A percentile compares a stretch with the other conserved stretches of the same genome.
Evolutionary conservation across 2,113 vertebrate species (phyloP).

Genomic region (Anarrhichthys ocellatus): DNA sequence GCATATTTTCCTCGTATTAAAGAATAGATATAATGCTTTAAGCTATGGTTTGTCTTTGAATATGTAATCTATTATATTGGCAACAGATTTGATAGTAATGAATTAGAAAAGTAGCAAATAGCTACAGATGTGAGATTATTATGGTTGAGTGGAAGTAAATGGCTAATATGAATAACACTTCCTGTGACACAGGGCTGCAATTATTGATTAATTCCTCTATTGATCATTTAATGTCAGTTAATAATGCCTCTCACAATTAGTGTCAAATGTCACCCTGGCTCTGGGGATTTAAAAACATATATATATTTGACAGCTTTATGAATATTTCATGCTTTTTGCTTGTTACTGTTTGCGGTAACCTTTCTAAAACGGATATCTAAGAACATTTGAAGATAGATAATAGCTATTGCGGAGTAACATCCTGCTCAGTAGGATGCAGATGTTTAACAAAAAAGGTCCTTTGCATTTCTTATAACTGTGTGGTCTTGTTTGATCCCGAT

Average conservation of each 20-base stretch:
- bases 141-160: background rate
- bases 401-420: background rate
- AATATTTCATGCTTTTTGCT: background rate
- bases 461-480: slow-evolving; percentile 46
- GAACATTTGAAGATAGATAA: background rate
- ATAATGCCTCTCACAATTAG: background rate
- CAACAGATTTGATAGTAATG: background rate
- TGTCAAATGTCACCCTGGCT: background rate
- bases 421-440: slow-evolving; percentile 36
- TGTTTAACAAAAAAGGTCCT: slow-evolving; percentile 37
- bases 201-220: too few relatives aligned
- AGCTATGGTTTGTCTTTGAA: too few relatives aligned
- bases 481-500: slow-evolving; percentile 72
- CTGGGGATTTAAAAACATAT: background rate
- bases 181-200: background rate
- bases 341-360: background rate
- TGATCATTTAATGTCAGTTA: background rate
- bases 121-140: background rate
- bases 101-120: background rate
- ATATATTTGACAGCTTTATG: background rate
- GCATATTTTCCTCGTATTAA: too few relatives aligned
- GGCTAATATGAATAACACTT: background rate
- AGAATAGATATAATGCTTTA: background rate
- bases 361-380: background rate
- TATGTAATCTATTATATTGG: background rate